These are phyloP conservation scores for Philereme transversata DNA, from an alignment of 2,888 invertebrate species.

Conservation along the genomic window DNA sequence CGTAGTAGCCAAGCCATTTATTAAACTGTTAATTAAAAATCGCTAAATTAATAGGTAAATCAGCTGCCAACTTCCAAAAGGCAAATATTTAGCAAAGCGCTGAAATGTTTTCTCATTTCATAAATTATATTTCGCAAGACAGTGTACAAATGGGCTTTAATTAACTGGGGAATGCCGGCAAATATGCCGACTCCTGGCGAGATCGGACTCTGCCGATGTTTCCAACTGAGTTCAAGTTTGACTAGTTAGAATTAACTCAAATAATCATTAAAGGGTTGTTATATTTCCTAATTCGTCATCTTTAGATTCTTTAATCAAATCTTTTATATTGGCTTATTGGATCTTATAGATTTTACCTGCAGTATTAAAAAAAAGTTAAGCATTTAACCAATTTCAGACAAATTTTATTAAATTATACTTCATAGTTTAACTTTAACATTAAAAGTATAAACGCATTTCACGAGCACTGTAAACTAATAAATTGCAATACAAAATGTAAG, in stretches of 20 bases:
- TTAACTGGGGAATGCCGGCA: conserved; percentile 79
- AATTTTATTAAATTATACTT: too few species aligned
- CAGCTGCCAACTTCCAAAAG: conserved; percentile 43
- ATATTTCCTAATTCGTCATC: too few species aligned
- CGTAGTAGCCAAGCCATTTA: not conserved
- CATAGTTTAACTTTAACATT: too few species aligned
- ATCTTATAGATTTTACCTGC: too few species aligned
- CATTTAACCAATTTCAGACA: too few species aligned
- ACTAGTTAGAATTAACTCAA: conserved; percentile 1
- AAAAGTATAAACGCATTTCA: too few species aligned
- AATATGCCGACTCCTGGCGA: conserved; percentile 68
- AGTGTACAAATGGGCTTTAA: conserved; percentile 81
- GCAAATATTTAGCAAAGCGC: conserved; percentile 60
- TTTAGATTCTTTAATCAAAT: too few species aligned
- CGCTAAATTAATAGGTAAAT: conserved; percentile 19
- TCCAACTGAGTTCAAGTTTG: conserved; percentile 14
- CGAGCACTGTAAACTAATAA: too few species aligned
- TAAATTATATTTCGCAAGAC: conserved; percentile 77
- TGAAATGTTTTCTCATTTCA: conserved; percentile 67
- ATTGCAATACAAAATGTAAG: too few species aligned
- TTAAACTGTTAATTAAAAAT: not conserved
- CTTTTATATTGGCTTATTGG: too few species aligned
- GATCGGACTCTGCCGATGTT: conserved; percentile 38
- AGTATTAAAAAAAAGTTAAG: too few species aligned
- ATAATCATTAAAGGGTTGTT: not conserved